Percentiles rank a stretch among this genome's conserved stretches.
Conservation (phyloP, 2,797 vertebrate genomes). For the Myripristis jacobus region DNA sequence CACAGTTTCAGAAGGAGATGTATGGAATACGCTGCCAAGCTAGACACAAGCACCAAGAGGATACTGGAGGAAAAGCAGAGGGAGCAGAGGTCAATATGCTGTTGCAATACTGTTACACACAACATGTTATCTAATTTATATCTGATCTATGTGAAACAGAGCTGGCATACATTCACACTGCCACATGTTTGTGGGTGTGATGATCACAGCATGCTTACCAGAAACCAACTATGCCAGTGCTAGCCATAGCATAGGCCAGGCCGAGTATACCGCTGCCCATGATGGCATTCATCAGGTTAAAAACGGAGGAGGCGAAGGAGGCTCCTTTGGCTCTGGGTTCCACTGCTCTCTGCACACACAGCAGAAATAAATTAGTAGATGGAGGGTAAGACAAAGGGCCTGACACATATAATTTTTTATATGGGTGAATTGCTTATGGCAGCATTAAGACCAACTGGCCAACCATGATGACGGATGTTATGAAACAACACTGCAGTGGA, state of each 20-base stretch:
- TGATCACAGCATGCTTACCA: constrained; percentile 81
- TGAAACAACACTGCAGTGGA: constrained; percentile 66
- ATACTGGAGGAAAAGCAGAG: constrained; percentile 76
- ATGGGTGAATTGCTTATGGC: constrained; percentile 32
- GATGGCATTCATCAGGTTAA: constrained; percentile 96
- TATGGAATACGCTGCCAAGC: constrained; percentile 90
- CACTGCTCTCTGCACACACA: constrained; percentile 54
- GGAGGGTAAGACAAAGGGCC: constrained; percentile 13
- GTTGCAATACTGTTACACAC: constrained; percentile 17
- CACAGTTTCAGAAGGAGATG: constrained; percentile 94
- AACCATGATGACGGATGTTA: constrained; percentile 59
- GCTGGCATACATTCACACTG: not conserved
- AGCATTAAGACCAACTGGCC: constrained; percentile 61
- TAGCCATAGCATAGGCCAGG: constrained; percentile 93
- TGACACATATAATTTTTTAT: constrained; percentile 40
- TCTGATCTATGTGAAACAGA: not conserved
- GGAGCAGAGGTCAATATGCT: not conserved
- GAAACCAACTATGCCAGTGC: constrained; percentile 91
- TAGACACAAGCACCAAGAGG: constrained; percentile 89
- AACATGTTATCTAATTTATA: not conserved
- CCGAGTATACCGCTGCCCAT: constrained; percentile 97
- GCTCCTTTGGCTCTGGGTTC: constrained; percentile 71
- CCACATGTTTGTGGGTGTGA: not conserved
- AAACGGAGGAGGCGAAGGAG: constrained; percentile 91
- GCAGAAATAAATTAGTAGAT: constrained; percentile 7